A percentile compares a stretch with the other conserved stretches of the same genome.
Evolutionary conservation across 2,888 invertebrate genomes (phyloP).

Genomic region (Drosophila atroscutellata): DNA sequence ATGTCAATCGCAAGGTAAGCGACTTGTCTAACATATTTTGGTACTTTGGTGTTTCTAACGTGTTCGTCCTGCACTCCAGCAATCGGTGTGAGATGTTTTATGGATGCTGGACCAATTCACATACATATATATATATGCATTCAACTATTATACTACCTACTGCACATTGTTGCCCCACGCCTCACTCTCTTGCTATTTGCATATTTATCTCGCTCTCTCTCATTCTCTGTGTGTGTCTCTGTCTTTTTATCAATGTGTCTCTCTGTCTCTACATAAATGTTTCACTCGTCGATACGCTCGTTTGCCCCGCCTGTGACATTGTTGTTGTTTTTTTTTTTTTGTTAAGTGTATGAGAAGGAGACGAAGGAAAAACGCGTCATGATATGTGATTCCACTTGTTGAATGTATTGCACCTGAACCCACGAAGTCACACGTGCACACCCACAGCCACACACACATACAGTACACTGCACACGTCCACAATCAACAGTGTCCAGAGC

Average conservation of each 20-base stretch:
- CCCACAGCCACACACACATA: neutral
- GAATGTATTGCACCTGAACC: constrained; percentile 72
- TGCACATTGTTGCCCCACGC: constrained; percentile 35
- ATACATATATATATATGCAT: constrained; percentile 5
- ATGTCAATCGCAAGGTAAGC: constrained; percentile 72
- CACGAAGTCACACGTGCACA: constrained; percentile 16
- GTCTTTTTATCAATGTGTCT: constrained; percentile 14
- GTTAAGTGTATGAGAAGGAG: constrained; percentile 19
- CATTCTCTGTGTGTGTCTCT: constrained; percentile 4
- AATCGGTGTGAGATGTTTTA: neutral
- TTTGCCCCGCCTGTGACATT: constrained; percentile 44
- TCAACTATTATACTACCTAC: neutral
- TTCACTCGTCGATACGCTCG: constrained; percentile 29
- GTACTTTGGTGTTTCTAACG: constrained; percentile 47
- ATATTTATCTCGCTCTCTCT: constrained; percentile 11
- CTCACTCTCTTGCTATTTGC: constrained; percentile 13
- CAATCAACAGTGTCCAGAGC: constrained; percentile 4
- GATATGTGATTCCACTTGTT: constrained; percentile 67
- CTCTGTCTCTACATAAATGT: constrained; percentile 34
- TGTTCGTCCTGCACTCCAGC: constrained; percentile 18
- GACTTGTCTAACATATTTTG: constrained; percentile 40
- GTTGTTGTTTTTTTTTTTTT: constrained; percentile 48
- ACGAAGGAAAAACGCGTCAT: constrained; percentile 19
- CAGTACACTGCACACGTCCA: neutral
- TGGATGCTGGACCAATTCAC: constrained; percentile 7